These are phyloP conservation scores for Holothuria glaberrima DNA, from an alignment of 35 echinoderm and acorn worm species.

Conservation along the genomic window DNA sequence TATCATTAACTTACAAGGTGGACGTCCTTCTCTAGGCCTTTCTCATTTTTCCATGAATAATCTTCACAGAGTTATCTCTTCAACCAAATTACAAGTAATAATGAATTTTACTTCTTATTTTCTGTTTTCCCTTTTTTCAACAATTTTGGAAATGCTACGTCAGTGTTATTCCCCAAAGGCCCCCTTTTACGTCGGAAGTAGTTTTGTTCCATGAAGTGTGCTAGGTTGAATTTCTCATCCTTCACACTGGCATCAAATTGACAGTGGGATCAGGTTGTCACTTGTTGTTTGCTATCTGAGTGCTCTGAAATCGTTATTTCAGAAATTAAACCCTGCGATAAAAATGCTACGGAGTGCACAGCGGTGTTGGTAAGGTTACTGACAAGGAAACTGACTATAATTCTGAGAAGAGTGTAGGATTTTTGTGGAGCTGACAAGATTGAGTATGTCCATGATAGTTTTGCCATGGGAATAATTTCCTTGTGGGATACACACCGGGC, in stretches of 20 bases:
- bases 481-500: no score
- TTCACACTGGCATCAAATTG: constrained; percentile 10
- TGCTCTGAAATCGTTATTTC: constrained; percentile 47
- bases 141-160: background rate
- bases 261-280: constrained; percentile 42
- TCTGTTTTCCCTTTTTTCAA: no score
- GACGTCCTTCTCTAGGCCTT: no score
- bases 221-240: constrained; percentile 39
- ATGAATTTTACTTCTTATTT: no score
- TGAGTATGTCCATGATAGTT: constrained; percentile 18
- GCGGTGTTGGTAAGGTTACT: no score
- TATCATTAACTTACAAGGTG: no score
- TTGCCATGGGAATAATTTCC: background rate
- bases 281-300: constrained; percentile 44
- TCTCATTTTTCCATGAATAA: no score
- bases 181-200: constrained; percentile 37
- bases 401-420: constrained; percentile 3
- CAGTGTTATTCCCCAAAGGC: constrained; percentile 34
- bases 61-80: no score
- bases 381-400: no score
- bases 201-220: constrained; percentile 13
- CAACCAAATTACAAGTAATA: no score
- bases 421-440: constrained; percentile 1
- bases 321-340: constrained; percentile 29
- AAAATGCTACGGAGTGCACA: background rate